A percentile compares a stretch with the other conserved stretches of the same genome.
These are phyloP conservation scores for Drymodes brunneopygia DNA, from an alignment of 2,113 vertebrate genomes.

Conservation along the genomic window DNA sequence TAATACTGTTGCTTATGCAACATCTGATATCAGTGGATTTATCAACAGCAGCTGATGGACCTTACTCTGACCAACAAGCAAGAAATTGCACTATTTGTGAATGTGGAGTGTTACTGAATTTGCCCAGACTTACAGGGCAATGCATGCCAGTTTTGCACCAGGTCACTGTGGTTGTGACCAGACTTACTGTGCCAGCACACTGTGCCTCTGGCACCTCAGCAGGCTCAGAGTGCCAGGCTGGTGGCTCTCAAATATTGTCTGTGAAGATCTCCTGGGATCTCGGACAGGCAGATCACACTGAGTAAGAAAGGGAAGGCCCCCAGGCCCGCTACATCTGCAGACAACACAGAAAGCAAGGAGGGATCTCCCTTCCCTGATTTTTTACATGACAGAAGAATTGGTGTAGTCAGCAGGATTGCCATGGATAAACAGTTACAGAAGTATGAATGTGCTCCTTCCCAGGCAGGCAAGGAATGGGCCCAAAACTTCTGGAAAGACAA, in stretches of 20 bases:
- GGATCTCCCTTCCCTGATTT: background rate
- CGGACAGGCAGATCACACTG: background rate
- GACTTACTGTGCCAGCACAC: fast-evolving
- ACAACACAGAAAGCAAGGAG: fast-evolving
- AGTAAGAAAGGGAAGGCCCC: background rate
- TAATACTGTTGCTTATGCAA: background rate
- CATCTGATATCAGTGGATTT: background rate
- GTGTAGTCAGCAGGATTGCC: background rate
- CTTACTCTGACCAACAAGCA: background rate
- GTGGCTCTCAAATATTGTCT: background rate
- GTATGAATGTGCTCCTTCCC: background rate
- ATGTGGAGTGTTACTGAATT: background rate
- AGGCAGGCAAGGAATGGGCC: background rate
- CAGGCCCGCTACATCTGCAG: background rate
- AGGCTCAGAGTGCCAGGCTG: background rate
- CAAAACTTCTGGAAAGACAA: background rate
- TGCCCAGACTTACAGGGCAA: background rate
- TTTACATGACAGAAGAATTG: background rate
- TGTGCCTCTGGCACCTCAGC: background rate
- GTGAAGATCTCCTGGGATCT: background rate
- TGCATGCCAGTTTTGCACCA: background rate
- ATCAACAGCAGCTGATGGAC: background rate
- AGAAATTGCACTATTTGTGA: background rate
- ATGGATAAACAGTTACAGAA: background rate
- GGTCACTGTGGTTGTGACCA: fast-evolving